Evolutionary conservation across 1,140 invertebrate species (phyloP).

Genomic region (Cardiocondyla obscurior): DNA sequence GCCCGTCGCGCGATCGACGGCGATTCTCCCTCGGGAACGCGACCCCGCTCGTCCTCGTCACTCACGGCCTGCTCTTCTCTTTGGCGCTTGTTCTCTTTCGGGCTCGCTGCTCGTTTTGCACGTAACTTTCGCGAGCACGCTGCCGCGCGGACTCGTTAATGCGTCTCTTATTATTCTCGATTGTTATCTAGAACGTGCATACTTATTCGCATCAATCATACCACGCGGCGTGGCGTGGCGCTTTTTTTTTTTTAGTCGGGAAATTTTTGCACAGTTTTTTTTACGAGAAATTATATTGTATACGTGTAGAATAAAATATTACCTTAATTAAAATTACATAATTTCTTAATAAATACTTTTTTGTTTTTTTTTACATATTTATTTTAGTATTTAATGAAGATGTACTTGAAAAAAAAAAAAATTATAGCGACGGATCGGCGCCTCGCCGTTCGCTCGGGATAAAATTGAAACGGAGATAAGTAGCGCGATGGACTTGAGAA

Average conservation of each 20-base stretch:
- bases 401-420: no score
- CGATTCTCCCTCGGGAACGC: constrained; percentile 68
- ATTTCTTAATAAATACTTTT: no score
- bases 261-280: background rate
- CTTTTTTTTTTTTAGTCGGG: background rate
- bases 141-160: background rate
- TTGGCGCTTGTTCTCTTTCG: background rate
- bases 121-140: background rate
- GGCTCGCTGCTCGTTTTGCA: background rate
- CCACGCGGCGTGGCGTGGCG: background rate
- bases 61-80: constrained; percentile 21
- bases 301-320: no score
- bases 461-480: constrained; percentile 1
- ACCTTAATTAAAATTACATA: no score
- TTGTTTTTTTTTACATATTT: background rate
- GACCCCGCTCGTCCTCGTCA: constrained; percentile 9
- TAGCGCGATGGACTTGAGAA: background rate
- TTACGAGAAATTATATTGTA: no score
- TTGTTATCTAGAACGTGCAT: constrained; percentile 14
- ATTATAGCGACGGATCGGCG: background rate
- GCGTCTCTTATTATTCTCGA: background rate
- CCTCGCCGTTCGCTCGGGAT: background rate
- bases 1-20: constrained; percentile 65
- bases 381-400: background rate
- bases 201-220: background rate